Evolutionary conservation across 92 coral and sea anemone species (phyloP).

Genomic region (Epizoanthus illoricatus): DNA sequence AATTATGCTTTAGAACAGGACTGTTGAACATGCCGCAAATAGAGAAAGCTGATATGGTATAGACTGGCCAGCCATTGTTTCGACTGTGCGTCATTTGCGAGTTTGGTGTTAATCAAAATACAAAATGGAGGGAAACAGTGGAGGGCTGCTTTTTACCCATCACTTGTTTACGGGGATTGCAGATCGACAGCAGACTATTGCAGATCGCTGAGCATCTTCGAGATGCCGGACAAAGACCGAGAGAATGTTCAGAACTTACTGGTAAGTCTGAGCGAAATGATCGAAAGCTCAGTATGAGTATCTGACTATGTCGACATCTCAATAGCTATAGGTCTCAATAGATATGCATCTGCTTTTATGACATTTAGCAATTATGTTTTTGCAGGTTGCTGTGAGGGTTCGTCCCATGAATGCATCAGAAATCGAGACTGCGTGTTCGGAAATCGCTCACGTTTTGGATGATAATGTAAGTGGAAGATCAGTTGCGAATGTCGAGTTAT

Average conservation of each 20-base stretch:
- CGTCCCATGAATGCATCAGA: constrained; percentile 35
- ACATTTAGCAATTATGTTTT: neutral
- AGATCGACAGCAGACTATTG: neutral
- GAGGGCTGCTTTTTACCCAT: constrained; percentile 6
- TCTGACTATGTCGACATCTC: neutral
- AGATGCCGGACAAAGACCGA: constrained; percentile 43
- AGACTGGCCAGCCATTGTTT: neutral
- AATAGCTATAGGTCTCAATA: neutral
- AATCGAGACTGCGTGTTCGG: constrained; percentile 31
- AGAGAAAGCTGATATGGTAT: neutral
- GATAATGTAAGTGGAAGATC: constrained; percentile 9
- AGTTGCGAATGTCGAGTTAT: too few relatives aligned
- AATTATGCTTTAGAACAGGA: constrained; percentile 16
- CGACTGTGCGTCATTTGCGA: neutral
- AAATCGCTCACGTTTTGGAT: constrained; percentile 40
- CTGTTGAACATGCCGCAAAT: neutral
- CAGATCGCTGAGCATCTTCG: constrained; percentile 3
- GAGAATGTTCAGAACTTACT: constrained; percentile 35
- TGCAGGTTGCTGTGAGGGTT: constrained; percentile 40
- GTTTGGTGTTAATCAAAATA: too few relatives aligned
- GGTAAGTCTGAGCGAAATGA: constrained; percentile 13
- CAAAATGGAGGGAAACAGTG: constrained; percentile 16
- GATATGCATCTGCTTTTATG: neutral
- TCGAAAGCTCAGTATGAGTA: neutral
- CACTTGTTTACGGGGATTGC: neutral